A percentile compares a stretch with the other conserved stretches of the same genome.
These are phyloP conservation scores for Uloborus plumipes DNA, from an alignment of 2,888 invertebrate species.

Conservation along the genomic window DNA sequence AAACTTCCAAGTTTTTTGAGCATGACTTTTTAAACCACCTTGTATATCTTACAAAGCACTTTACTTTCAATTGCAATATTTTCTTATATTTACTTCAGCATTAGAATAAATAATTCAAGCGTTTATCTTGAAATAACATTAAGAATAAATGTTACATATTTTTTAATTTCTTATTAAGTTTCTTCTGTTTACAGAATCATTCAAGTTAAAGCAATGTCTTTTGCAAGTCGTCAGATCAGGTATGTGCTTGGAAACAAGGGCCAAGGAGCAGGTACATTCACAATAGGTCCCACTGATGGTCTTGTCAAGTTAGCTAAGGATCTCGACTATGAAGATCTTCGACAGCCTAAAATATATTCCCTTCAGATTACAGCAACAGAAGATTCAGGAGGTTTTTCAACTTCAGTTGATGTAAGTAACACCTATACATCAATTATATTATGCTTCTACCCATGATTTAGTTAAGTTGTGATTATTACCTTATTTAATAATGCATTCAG, in stretches of 20 bases:
- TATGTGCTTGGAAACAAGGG: conserved; percentile 94
- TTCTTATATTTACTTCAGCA: no score
- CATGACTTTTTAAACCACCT: no score
- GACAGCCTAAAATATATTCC: conserved; percentile 93
- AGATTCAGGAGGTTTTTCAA: conserved; percentile 96
- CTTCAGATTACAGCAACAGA: conserved; percentile 93
- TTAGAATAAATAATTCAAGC: no score
- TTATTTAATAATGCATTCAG: no score
- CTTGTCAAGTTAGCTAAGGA: conserved; percentile 96
- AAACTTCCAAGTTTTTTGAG: no score
- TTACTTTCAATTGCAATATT: no score
- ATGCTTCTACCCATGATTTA: no score
- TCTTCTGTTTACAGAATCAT: conserved; percentile 81
- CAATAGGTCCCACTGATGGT: conserved; percentile 92
- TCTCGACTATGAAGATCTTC: conserved; percentile 95
- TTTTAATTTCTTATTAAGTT: not conserved
- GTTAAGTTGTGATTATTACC: no score
- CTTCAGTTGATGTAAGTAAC: conserved; percentile 85
- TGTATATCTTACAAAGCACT: no score
- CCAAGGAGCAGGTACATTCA: conserved; percentile 94
- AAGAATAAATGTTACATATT: not conserved
- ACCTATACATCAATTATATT: no score
- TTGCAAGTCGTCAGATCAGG: conserved; percentile 95
- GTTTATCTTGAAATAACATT: no score
- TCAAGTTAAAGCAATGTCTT: conserved; percentile 96